Conservation (phyloP, 2,113 vertebrate species). For the Naja naja region DNA sequence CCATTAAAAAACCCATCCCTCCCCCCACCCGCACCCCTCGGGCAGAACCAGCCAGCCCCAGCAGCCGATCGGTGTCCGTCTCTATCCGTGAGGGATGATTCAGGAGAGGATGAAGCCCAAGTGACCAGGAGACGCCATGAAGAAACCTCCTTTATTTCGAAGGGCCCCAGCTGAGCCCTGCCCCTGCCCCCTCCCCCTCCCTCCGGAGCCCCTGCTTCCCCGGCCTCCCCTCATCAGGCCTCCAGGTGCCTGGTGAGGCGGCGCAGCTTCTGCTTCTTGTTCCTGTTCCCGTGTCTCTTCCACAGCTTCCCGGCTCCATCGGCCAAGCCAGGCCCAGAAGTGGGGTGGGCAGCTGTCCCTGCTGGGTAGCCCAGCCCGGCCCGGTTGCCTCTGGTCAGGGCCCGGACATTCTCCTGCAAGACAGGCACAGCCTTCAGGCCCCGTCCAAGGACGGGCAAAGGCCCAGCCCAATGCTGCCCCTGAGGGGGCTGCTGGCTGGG, state of each 20-base stretch:
- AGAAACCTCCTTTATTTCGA: not conserved
- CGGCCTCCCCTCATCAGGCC: constrained; percentile 62
- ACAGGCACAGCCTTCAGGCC: not conserved
- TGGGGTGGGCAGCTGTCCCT: constrained; percentile 66
- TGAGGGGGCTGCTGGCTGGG: too few species aligned
- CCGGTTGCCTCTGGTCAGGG: constrained; percentile 86
- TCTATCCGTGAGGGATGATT: not conserved
- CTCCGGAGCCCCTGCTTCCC: not conserved
- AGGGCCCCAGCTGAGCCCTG: not conserved
- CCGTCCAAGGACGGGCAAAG: too few species aligned
- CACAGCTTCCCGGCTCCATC: constrained; percentile 81
- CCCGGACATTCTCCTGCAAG: constrained; percentile 85
- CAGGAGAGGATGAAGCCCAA: not conserved
- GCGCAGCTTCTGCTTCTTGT: constrained; percentile 94
- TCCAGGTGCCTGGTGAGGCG: constrained; percentile 88
- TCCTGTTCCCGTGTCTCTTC: constrained; percentile 95
- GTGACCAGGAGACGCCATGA: not conserved
- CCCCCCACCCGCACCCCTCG: not conserved
- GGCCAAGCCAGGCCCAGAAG: constrained; percentile 46
- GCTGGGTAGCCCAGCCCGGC: constrained; percentile 86
- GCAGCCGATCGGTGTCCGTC: not conserved
- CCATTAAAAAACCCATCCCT: not conserved
- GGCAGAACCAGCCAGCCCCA: not conserved
- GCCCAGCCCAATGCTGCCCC: not conserved
- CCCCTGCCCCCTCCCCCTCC: not conserved